Percentiles rank a stretch among this genome's conserved stretches.
phyloP scores from a whole-genome alignment of 2,113 vertebrate genomes.

The Tinamus guttatus region DNA sequence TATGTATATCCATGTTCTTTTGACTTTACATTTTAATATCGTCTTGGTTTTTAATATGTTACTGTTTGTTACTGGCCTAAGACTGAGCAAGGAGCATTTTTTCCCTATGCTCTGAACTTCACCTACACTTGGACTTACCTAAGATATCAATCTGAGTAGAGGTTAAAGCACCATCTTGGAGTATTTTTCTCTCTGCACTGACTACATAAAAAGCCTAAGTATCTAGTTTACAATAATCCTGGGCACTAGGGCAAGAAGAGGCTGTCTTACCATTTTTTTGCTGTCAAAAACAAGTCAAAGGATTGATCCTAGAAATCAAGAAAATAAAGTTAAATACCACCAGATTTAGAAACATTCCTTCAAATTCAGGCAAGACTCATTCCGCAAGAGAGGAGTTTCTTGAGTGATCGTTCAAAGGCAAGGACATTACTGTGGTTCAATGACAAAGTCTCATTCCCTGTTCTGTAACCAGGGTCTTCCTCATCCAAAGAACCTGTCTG shows the following conservation, averaged over 20 bases:
- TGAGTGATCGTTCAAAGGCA: neutral
- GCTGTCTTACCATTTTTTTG: constrained; percentile 78
- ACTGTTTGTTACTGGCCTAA: neutral
- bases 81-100: neutral
- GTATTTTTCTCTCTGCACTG: neutral
- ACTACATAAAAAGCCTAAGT: neutral
- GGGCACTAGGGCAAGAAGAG: neutral
- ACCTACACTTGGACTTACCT: neutral
- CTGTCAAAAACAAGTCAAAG: constrained; percentile 75
- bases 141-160: neutral
- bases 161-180: neutral
- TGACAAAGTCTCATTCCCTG: neutral
- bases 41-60: neutral
- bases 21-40: neutral
- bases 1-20: neutral
- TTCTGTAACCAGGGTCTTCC: neutral
- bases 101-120: neutral
- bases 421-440: neutral
- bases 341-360: neutral
- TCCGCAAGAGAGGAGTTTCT: neutral
- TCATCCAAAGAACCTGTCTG: neutral
- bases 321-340: neutral
- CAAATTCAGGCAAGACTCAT: neutral
- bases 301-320: constrained; percentile 68
- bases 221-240: constrained; percentile 8